These are phyloP conservation scores for Aphelinus atriplicis DNA, from an alignment of 1,140 invertebrate species.

Conservation along the genomic window DNA sequence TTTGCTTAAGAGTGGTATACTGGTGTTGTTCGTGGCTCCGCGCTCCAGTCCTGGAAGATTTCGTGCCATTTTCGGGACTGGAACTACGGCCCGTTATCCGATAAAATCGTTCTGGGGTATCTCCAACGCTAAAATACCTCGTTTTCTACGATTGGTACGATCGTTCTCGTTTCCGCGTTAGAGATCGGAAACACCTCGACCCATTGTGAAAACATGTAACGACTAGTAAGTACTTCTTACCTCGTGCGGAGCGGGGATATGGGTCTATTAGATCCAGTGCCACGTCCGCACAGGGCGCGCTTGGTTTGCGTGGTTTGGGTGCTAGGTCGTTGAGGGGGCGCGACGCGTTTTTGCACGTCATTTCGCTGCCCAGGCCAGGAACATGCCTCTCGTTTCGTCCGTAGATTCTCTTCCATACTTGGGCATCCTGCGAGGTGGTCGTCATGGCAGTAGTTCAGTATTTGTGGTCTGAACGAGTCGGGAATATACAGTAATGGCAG, in stretches of 20 bases:
- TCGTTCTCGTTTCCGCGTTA: background rate
- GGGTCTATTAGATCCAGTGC: constrained; percentile 28
- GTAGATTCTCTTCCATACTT: constrained; percentile 39
- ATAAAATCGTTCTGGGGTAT: background rate
- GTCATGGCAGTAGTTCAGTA: constrained; percentile 41
- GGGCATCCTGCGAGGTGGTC: constrained; percentile 40
- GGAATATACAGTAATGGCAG: background rate
- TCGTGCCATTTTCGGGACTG: background rate
- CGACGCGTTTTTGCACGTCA: constrained; percentile 19
- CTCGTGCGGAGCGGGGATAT: background rate
- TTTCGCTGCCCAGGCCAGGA: constrained; percentile 20
- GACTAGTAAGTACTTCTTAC: constrained; percentile 25
- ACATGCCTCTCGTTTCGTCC: constrained; percentile 31
- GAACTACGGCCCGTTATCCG: constrained; percentile 6
- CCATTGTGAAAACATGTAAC: constrained; percentile 38
- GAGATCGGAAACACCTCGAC: constrained; percentile 25
- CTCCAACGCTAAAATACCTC: constrained; percentile 15
- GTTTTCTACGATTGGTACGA: background rate
- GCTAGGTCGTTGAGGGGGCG: background rate
- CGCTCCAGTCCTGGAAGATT: background rate
- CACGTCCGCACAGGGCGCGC: background rate
- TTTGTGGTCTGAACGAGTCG: background rate
- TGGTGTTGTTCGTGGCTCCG: background rate
- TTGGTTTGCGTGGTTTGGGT: background rate
- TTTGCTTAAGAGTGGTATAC: constrained; percentile 2